phyloP scores from a whole-genome alignment of 2,888 invertebrate species.

The Norana najaformis region DNA sequence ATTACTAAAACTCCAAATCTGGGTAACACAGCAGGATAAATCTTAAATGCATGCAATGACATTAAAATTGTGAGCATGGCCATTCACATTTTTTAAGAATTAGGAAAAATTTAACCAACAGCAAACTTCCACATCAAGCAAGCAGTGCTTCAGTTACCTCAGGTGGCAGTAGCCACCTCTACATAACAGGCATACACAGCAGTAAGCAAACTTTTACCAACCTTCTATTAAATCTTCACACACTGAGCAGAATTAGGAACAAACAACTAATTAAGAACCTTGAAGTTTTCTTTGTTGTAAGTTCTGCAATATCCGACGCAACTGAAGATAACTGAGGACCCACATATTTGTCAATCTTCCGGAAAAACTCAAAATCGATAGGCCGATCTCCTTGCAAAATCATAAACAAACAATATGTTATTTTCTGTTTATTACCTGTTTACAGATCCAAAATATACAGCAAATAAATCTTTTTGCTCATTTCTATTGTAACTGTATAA shows the following conservation, averaged over 20 bases:
- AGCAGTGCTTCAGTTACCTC: too few relatives aligned
- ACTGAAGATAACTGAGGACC: slow-evolving; percentile 59
- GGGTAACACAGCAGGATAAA: too few relatives aligned
- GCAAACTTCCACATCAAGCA: too few relatives aligned
- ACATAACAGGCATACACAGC: too few relatives aligned
- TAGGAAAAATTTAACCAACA: too few relatives aligned
- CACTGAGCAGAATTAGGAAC: neutral
- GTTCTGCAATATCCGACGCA: slow-evolving; percentile 63
- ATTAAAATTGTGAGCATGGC: too few relatives aligned
- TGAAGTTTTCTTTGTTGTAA: slow-evolving; percentile 56
- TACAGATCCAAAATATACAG: neutral
- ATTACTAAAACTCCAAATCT: too few relatives aligned
- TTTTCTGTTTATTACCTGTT: neutral
- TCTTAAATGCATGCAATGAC: too few relatives aligned
- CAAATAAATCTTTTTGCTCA: neutral
- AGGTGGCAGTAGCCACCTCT: too few relatives aligned
- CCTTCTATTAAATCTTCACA: too few relatives aligned
- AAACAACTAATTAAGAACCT: slow-evolving; percentile 40
- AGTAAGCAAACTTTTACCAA: too few relatives aligned
- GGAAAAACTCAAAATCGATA: slow-evolving; percentile 71
- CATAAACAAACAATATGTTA: neutral
- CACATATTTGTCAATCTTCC: slow-evolving; percentile 77
- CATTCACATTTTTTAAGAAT: too few relatives aligned
- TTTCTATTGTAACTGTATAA: neutral
- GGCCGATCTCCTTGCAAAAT: slow-evolving; percentile 47